A percentile compares a stretch with the other conserved stretches of the same genome.
phyloP scores from a whole-genome alignment of 2,797 vertebrate species.

The Sebastolobus alascanus region DNA sequence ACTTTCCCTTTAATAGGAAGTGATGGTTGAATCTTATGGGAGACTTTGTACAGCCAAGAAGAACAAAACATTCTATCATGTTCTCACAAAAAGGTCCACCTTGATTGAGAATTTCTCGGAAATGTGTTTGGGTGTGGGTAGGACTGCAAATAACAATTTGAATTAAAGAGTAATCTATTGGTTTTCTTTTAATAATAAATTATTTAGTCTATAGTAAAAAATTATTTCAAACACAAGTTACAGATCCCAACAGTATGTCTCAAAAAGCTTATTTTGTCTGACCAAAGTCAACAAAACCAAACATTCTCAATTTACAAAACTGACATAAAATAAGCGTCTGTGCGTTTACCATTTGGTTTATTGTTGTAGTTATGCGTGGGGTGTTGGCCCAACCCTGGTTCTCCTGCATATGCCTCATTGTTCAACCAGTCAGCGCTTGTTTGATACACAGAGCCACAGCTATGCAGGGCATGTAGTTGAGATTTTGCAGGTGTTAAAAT shows the following conservation, averaged over 20 bases:
- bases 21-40: neutral
- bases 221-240: neutral
- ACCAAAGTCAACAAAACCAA: constrained; percentile 22
- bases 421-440: constrained; percentile 52
- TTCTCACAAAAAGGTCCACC: neutral
- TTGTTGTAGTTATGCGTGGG: constrained; percentile 33
- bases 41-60: neutral
- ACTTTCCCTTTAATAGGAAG: neutral
- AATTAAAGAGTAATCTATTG: neutral
- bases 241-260: neutral
- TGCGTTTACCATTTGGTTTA: constrained; percentile 38
- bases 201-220: neutral
- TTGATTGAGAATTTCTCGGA: neutral
- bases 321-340: constrained; percentile 30
- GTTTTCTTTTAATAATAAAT: neutral
- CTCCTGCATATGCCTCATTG: constrained; percentile 24
- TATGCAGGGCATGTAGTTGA: constrained; percentile 45
- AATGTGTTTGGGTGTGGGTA: neutral
- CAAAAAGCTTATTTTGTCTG: constrained; percentile 10
- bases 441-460: constrained; percentile 33
- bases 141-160: neutral
- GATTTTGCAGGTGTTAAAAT: constrained; percentile 34
- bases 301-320: constrained; percentile 5
- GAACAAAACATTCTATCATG: neutral
- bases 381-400: constrained; percentile 24